These are phyloP conservation scores for Laterallus jamaicensis DNA, from an alignment of 2,113 vertebrate species.

Conservation along the genomic window DNA sequence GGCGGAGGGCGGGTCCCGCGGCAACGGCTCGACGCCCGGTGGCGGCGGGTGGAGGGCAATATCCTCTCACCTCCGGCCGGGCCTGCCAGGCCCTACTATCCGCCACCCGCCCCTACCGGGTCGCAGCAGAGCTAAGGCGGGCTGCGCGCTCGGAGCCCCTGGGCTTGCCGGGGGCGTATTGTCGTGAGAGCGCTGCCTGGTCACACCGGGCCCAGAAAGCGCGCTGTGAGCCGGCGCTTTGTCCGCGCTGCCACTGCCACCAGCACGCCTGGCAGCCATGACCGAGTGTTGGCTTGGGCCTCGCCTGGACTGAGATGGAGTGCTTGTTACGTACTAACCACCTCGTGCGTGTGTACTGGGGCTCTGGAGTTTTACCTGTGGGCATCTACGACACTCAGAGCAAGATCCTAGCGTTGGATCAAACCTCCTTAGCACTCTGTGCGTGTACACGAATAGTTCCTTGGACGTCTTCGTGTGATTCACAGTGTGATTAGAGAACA, in stretches of 20 bases:
- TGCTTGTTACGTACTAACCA: rapidly evolving
- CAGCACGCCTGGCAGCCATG: background rate
- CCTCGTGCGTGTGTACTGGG: rapidly evolving
- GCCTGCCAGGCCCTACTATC: no score
- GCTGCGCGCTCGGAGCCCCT: no score
- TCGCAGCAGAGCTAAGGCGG: no score
- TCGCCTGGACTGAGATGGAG: background rate
- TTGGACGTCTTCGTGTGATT: background rate
- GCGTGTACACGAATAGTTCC: background rate
- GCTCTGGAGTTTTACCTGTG: rapidly evolving
- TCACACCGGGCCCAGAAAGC: rapidly evolving
- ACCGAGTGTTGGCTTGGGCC: no score
- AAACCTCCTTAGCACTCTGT: background rate
- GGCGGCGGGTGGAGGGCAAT: no score
- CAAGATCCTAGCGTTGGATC: background rate
- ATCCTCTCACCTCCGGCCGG: no score
- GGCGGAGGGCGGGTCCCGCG: background rate
- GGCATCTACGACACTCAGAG: background rate
- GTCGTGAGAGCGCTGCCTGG: rapidly evolving
- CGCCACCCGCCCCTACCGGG: no score
- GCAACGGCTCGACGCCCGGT: no score
- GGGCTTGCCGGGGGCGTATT: rapidly evolving
- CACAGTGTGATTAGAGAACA: background rate
- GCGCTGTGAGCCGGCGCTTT: background rate
- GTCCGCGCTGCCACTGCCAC: no score